Evolutionary conservation across 2,888 invertebrate genomes (phyloP), one percentile per base, ranked within the genome.

Genomic region (Tuberolachnus salignus): DNA sequence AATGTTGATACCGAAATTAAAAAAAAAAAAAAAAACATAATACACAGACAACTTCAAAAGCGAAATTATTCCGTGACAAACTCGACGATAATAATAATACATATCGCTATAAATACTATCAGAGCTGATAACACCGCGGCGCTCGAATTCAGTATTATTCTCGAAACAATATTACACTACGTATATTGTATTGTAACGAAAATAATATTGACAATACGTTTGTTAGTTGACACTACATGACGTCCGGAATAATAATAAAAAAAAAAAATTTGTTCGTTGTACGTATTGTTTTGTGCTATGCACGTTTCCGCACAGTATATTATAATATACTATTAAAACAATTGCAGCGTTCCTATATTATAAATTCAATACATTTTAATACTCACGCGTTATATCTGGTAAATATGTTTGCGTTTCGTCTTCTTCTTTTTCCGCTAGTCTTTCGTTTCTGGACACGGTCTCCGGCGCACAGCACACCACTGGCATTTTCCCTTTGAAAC

Each of bases 391-490:
- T 21, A 78, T 59, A 14, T 59, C 69, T 1, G 78, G 61, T 13
- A 4, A 11, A 26, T 51, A 4, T 19, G 51, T 23, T 6, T 46
- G 55, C 14, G 3, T 4, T 1, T 26, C 1, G 1, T 55, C 42
- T n/a, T 57, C 34, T 3, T 57, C 57, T 6, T 59, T 42, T 26
- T 21, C n/a, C n/a, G n/a, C 34, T n/a, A 59, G 46, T n/a, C 78
- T 59, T 44, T 74, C 64, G 16, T 53, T 13, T 49, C 57, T 19
- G 26, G 75, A 46, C 49, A 57, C 49, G n/a, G 3, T 59, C 13
- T 59, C 67, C 3, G 78, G 78, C 19, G 78, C 66, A 23, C 78
- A 78, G 21, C 78, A 78, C 34, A 78, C 78, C 26, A 78, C 67
- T 21, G 78, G 78, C 69, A 61, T 69, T 51, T 78, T 78, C 2